Percentiles rank a stretch among this genome's conserved stretches.
phyloP scores from a whole-genome alignment of 2,113 vertebrate genomes.

The Pachyramphus minor region DNA sequence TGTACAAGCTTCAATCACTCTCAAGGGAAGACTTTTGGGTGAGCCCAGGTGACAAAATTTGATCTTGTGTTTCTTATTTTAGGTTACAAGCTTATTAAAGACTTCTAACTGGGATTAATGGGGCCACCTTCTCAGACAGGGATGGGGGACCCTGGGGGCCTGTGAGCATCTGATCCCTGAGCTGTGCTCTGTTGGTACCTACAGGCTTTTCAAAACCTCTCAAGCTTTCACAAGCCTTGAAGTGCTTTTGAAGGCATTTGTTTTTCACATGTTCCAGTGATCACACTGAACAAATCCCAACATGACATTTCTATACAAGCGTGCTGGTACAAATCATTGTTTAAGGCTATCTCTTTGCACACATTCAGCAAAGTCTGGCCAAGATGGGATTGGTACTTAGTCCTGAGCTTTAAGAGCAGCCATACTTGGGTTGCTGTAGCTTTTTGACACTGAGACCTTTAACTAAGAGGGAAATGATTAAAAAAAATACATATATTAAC shows the following conservation, averaged over 20 bases:
- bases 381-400: background rate
- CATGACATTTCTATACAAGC: background rate
- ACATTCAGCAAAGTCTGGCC: background rate
- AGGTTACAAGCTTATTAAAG: background rate
- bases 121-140: background rate
- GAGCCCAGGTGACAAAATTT: background rate
- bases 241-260: background rate
- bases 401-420: background rate
- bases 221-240: background rate
- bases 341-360: background rate
- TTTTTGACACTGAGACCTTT: background rate
- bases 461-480: background rate
- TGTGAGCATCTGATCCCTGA: background rate
- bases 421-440: background rate
- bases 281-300: background rate
- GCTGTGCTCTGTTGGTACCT: background rate
- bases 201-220: background rate
- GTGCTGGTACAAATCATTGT: background rate
- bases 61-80: background rate
- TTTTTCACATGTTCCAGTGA: background rate
- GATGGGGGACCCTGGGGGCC: accelerated
- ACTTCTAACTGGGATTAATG: background rate
- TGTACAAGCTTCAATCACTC: background rate
- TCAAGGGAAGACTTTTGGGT: background rate
- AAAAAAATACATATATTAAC: background rate